A percentile compares a stretch with the other conserved stretches of the same genome.
phyloP scores from a whole-genome alignment of 2,888 invertebrate species.

The Nephrotoma guestfalica region DNA sequence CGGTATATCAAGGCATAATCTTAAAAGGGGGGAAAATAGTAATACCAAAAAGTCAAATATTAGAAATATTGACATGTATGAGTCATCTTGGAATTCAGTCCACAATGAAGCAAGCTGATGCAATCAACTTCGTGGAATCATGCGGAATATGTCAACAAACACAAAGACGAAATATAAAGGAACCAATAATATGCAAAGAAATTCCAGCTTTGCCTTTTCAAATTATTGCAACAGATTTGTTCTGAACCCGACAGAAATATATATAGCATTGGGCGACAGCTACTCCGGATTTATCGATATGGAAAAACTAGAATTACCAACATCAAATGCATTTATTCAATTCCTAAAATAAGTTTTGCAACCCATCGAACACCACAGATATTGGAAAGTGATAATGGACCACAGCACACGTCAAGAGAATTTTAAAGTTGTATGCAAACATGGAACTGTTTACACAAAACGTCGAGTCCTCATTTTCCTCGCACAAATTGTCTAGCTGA shows the following conservation, averaged over 20 bases:
- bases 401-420: neutral
- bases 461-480: neutral
- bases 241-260: neutral
- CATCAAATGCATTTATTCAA: neutral
- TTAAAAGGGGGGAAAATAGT: neutral
- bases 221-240: neutral
- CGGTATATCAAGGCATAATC: neutral
- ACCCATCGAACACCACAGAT: neutral
- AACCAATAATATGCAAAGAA: neutral
- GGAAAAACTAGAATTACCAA: neutral
- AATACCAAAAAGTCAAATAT: neutral
- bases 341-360: neutral
- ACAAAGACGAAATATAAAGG: neutral
- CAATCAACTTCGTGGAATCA: neutral
- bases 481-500: neutral
- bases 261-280: neutral
- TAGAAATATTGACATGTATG: neutral
- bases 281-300: neutral
- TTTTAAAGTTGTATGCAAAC: neutral
- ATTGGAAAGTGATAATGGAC: neutral
- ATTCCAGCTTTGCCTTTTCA: neutral
- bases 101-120: neutral
- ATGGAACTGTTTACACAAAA: neutral
- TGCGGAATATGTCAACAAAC: neutral
- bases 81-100: neutral